A percentile compares a stretch with the other conserved stretches of the same genome.
phyloP scores from a whole-genome alignment of 2,888 invertebrate species.

The Beris chalybata region DNA sequence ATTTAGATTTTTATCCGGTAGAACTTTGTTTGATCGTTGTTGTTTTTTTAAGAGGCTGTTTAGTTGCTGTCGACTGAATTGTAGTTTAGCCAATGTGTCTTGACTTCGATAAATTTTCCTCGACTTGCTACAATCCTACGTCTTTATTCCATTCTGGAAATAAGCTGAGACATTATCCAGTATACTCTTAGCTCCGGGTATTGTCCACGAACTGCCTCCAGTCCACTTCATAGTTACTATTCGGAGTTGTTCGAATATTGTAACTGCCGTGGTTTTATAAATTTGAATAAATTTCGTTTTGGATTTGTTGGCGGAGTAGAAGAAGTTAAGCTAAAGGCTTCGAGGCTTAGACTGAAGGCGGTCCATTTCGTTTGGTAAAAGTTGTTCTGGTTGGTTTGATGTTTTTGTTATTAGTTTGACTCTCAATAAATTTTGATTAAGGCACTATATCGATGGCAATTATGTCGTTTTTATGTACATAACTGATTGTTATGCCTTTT shows the following conservation, averaged over 20 bases:
- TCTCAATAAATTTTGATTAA: conserved; percentile 14
- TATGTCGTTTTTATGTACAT: conserved; percentile 16
- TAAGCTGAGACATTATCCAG: conserved; percentile 15
- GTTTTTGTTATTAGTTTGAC: conserved; percentile 13
- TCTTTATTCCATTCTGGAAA: conserved; percentile 16
- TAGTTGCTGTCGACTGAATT: background rate
- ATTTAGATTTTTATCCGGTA: conserved; percentile 29
- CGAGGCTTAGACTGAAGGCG: too few relatives aligned
- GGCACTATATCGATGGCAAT: conserved; percentile 13
- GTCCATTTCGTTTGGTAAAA: too few relatives aligned
- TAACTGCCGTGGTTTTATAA: conserved; percentile 13
- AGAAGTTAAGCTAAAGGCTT: too few relatives aligned
- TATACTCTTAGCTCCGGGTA: conserved; percentile 8
- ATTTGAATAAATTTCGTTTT: conserved; percentile 29
- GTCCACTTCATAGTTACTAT: background rate
- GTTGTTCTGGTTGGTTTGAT: background rate
- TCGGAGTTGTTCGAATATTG: background rate
- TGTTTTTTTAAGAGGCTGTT: too few relatives aligned
- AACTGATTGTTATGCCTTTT: too few relatives aligned
- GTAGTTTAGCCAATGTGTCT: conserved; percentile 10
- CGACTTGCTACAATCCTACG: conserved; percentile 15
- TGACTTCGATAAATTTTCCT: conserved; percentile 26
- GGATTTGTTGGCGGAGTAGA: background rate
- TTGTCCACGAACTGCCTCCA: conserved; percentile 21
- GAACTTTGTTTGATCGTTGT: too few relatives aligned